Percentiles rank a stretch among this genome's conserved stretches.
Conservation (phyloP, 1,140 invertebrate species). For the Pseudomyrmex concolor region DNA sequence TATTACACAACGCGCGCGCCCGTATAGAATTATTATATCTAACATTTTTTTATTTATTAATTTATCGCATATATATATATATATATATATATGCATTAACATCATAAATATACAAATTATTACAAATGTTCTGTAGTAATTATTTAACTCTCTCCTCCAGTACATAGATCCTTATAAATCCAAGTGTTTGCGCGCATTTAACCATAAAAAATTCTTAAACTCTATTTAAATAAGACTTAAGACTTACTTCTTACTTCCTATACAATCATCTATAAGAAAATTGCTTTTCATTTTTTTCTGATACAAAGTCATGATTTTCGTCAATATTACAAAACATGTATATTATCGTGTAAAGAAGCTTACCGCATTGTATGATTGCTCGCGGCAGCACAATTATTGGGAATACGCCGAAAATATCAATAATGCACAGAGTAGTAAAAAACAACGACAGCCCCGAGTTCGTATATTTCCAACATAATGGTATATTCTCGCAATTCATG, state of each 20-base stretch:
- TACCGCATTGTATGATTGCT: constrained; percentile 90
- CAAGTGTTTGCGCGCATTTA: no score
- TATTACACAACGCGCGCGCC: not conserved
- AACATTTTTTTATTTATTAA: no score
- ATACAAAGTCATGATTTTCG: not conserved
- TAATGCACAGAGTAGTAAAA: constrained; percentile 90
- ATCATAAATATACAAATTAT: not conserved
- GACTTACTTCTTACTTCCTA: not conserved
- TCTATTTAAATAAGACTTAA: no score
- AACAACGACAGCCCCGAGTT: constrained; percentile 87
- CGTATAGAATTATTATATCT: no score
- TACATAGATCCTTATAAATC: not conserved
- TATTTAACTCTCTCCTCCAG: not conserved
- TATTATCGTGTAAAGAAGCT: constrained; percentile 49
- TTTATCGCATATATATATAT: no score
- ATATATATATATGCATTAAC: not conserved
- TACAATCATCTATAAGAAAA: not conserved
- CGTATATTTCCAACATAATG: constrained; percentile 70
- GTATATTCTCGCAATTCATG: constrained; percentile 77
- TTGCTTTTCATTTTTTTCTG: not conserved
- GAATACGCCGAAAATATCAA: constrained; percentile 93
- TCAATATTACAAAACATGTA: not conserved
- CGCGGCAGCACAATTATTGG: constrained; percentile 91
- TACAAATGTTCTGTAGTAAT: not conserved
- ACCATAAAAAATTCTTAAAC: no score